A percentile compares a stretch with the other conserved stretches of the same genome.
Evolutionary conservation across 2,797 vertebrate genomes (phyloP).

Genomic region (Sternarchorhynchus goeldii): DNA sequence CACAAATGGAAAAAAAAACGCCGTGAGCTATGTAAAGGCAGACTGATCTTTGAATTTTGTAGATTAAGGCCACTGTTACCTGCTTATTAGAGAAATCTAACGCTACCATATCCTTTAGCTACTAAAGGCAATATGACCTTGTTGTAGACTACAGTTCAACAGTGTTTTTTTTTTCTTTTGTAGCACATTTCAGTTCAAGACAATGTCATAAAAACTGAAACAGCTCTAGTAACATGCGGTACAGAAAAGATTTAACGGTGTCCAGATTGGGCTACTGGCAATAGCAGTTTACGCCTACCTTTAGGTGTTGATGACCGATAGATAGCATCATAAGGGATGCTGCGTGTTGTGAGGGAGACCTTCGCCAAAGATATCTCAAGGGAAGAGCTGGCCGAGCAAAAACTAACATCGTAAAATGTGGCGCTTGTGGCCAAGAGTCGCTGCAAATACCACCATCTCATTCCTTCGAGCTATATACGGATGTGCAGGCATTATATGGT

Average conservation of each 20-base stretch:
- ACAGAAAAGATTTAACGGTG: not conserved
- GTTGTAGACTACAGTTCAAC: not conserved
- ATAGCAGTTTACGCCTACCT: conserved; percentile 54
- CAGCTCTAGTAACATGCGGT: not conserved
- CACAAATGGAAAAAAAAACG: too few species aligned
- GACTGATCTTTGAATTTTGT: not conserved
- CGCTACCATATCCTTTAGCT: not conserved
- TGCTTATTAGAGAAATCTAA: not conserved
- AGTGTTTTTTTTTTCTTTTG: too few species aligned
- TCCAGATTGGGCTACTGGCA: not conserved
- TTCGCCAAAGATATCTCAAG: conserved; percentile 42
- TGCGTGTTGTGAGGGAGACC: conserved; percentile 50
- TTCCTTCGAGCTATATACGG: not conserved
- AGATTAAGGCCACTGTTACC: not conserved
- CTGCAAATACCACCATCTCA: not conserved
- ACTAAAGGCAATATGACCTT: conserved; percentile 23
- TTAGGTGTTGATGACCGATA: conserved; percentile 44
- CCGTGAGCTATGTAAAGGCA: too few species aligned
- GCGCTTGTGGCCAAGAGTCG: too few species aligned
- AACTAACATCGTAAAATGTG: conserved; percentile 17
- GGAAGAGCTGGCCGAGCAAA: conserved; percentile 53
- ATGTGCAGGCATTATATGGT: not conserved
- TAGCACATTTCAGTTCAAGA: too few species aligned
- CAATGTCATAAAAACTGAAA: too few species aligned
- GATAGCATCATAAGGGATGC: conserved; percentile 47